Percentiles rank a stretch among this genome's conserved stretches.
These are phyloP conservation scores for Macrosoma leucophasiata DNA, from an alignment of 2,888 invertebrate species.

Conservation along the genomic window DNA sequence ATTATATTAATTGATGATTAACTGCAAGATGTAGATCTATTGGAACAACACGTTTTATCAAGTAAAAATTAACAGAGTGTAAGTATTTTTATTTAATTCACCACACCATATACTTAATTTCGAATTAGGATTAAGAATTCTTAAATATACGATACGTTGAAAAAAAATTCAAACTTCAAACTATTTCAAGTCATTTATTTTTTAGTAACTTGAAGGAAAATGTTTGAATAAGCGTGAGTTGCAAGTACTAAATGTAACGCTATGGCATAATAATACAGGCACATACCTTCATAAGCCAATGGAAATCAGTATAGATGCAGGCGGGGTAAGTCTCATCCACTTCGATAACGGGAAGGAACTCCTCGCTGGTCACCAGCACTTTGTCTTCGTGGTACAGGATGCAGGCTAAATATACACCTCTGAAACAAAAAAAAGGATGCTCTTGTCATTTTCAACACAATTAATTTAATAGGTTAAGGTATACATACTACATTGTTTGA, in stretches of 20 bases:
- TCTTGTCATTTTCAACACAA: too few relatives aligned
- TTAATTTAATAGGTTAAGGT: too few relatives aligned
- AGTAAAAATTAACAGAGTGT: too few relatives aligned
- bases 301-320: constrained; percentile 93
- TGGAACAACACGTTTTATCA: too few relatives aligned
- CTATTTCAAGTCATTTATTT: neutral
- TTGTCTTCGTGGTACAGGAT: constrained; percentile 97
- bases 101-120: too few relatives aligned
- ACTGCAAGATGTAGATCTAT: too few relatives aligned
- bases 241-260: constrained; percentile 1
- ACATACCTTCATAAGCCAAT: constrained; percentile 98
- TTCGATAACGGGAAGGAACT: constrained; percentile 96
- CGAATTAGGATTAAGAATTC: too few relatives aligned
- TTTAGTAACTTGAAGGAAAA: too few relatives aligned
- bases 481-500: too few relatives aligned
- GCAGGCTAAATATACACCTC: constrained; percentile 95
- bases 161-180: neutral
- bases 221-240: neutral
- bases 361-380: constrained; percentile 96
- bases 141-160: neutral
- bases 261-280: constrained; percentile 6
- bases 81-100: too few relatives aligned
- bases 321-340: constrained; percentile 97
- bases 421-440: constrained; percentile 48
- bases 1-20: too few relatives aligned